These are phyloP conservation scores for Hemichromis elongatus DNA, from an alignment of 2,113 vertebrate species.

Conservation along the genomic window DNA sequence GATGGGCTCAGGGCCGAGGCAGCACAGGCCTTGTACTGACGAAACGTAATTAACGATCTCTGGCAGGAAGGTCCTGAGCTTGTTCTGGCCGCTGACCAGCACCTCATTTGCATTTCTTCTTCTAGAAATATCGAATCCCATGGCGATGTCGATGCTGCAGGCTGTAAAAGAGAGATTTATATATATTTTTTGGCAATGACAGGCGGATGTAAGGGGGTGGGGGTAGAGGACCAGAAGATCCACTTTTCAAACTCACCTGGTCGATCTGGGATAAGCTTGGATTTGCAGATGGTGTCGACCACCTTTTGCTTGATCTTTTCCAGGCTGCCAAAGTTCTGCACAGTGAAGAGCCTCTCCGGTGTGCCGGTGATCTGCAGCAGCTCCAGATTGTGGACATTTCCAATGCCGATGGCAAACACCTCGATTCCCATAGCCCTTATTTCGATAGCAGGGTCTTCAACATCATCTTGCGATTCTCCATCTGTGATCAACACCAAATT, in stretches of 20 bases:
- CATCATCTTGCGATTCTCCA: constrained; percentile 56
- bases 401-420: constrained; percentile 71
- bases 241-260: not conserved
- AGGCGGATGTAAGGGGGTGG: not conserved
- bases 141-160: constrained; percentile 76
- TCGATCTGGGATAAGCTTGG: rapidly evolving
- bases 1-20: constrained; percentile 4
- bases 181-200: not conserved
- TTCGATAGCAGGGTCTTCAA: constrained; percentile 34
- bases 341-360: constrained; percentile 43
- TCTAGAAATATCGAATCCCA: constrained; percentile 81
- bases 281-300: constrained; percentile 62
- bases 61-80: constrained; percentile 62
- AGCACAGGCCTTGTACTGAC: constrained; percentile 67
- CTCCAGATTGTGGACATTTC: constrained; percentile 41
- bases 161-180: constrained; percentile 43
- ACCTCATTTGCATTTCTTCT: not conserved
- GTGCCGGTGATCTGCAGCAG: constrained; percentile 67
- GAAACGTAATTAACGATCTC: constrained; percentile 64
- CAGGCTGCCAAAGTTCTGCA: constrained; percentile 57
- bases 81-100: constrained; percentile 59
- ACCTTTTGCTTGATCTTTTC: constrained; percentile 54
- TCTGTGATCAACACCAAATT: constrained; percentile 80
- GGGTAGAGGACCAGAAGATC: too few species aligned
- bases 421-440: constrained; percentile 45